phyloP scores from a whole-genome alignment of 2,888 invertebrate genomes.

The Tetanocera ferruginea region DNA sequence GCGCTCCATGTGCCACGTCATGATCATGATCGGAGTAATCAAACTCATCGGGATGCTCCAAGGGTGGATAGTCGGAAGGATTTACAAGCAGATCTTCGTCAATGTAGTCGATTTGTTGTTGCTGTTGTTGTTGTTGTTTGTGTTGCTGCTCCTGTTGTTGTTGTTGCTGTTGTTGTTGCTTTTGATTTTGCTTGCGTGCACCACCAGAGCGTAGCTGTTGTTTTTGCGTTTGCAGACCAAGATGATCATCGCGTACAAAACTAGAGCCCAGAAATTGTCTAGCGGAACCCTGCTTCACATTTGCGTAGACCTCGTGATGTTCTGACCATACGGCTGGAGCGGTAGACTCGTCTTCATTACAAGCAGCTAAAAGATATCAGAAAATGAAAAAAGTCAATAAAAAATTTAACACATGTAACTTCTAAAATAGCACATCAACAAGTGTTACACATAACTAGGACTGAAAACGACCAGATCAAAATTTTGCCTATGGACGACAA shows the following conservation, averaged over 20 bases:
- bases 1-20: slow-evolving; percentile 46
- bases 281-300: slow-evolving; percentile 60
- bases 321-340: slow-evolving; percentile 46
- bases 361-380: slow-evolving; percentile 51
- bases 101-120: slow-evolving; percentile 47
- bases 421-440: too few species aligned
- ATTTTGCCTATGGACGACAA: too few species aligned
- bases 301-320: slow-evolving; percentile 43
- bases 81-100: slow-evolving; percentile 53
- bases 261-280: slow-evolving; percentile 74
- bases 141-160: slow-evolving; percentile 39
- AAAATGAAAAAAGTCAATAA: not conserved
- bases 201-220: slow-evolving; percentile 49
- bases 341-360: slow-evolving; percentile 52
- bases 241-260: slow-evolving; percentile 51
- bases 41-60: slow-evolving; percentile 48
- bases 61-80: slow-evolving; percentile 62
- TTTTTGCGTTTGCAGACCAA: slow-evolving; percentile 44
- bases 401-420: too few species aligned
- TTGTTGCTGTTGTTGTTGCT: slow-evolving; percentile 38
- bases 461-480: too few species aligned
- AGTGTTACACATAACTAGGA: too few species aligned
- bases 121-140: slow-evolving; percentile 44
- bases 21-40: slow-evolving; percentile 49
- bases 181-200: slow-evolving; percentile 15